These are phyloP conservation scores for Radopholus similis DNA, from an alignment of 1,140 invertebrate genomes.

Conservation along the genomic window DNA sequence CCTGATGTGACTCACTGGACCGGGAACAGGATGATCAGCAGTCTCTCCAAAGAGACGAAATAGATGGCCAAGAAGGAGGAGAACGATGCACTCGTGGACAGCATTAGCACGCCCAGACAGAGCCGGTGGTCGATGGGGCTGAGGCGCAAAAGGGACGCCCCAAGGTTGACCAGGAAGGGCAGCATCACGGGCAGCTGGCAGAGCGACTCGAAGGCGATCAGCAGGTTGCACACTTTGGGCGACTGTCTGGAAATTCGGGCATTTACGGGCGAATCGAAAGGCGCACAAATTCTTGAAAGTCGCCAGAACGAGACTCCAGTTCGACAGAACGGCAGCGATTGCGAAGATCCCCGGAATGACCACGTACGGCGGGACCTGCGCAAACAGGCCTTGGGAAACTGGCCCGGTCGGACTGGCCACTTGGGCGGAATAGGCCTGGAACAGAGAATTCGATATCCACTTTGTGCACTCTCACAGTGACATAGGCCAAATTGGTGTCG, in stretches of 20 bases:
- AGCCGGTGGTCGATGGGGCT: neutral
- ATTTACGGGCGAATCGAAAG: no score
- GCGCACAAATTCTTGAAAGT: neutral
- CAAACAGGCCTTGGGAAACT: neutral
- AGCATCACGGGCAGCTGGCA: neutral
- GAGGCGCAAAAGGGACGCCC: neutral
- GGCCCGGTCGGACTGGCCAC: neutral
- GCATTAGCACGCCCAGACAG: neutral
- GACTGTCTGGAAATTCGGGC: neutral
- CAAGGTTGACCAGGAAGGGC: neutral
- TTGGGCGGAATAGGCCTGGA: neutral
- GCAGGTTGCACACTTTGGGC: conserved; percentile 9
- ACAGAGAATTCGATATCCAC: no score
- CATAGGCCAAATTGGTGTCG: neutral
- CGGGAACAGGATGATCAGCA: conserved; percentile 7
- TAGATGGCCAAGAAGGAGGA: conserved; percentile 9
- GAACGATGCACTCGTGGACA: neutral
- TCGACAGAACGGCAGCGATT: neutral
- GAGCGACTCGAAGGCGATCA: conserved; percentile 11
- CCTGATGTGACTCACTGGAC: neutral
- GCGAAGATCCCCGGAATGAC: neutral
- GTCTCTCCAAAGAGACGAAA: conserved; percentile 3
- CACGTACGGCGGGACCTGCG: neutral
- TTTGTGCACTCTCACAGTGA: no score
- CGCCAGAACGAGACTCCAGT: neutral